Evolutionary conservation across 2,888 invertebrate genomes (phyloP).

Genomic region (Meteorus colon): DNA sequence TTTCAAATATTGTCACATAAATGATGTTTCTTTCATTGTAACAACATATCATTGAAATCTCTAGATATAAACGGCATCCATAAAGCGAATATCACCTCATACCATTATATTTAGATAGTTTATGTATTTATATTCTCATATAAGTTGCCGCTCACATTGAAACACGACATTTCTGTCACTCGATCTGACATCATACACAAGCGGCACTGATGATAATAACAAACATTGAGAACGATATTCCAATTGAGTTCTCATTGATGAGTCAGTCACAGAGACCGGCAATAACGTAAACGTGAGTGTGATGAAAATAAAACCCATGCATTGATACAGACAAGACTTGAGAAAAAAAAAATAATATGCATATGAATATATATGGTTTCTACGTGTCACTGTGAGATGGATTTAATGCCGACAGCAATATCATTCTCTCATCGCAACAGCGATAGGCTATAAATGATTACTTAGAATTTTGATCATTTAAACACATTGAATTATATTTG

Average conservation of each 20-base stretch:
- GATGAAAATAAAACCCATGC: not conserved
- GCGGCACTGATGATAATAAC: conserved; percentile 38
- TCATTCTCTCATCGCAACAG: not conserved
- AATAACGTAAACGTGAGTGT: not conserved
- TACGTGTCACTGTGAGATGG: not conserved
- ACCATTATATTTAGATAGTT: not conserved
- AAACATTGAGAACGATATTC: conserved; percentile 51
- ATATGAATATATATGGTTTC: not conserved
- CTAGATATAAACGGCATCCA: too few species aligned
- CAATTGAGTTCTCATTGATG: conserved; percentile 48
- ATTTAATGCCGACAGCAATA: not conserved
- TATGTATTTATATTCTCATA: conserved; percentile 35
- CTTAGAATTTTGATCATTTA: not conserved
- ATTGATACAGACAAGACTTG: not conserved
- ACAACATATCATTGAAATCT: too few species aligned
- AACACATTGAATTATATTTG: not conserved
- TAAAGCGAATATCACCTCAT: not conserved
- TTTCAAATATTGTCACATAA: too few species aligned
- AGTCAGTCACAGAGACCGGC: conserved; percentile 38
- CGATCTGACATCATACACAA: conserved; percentile 55
- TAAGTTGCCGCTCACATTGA: not conserved
- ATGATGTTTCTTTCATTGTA: too few species aligned
- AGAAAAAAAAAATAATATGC: not conserved
- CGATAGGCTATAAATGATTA: not conserved
- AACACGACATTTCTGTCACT: conserved; percentile 48